phyloP scores from a whole-genome alignment of 2,797 vertebrate species.

The Danionella dracula region DNA sequence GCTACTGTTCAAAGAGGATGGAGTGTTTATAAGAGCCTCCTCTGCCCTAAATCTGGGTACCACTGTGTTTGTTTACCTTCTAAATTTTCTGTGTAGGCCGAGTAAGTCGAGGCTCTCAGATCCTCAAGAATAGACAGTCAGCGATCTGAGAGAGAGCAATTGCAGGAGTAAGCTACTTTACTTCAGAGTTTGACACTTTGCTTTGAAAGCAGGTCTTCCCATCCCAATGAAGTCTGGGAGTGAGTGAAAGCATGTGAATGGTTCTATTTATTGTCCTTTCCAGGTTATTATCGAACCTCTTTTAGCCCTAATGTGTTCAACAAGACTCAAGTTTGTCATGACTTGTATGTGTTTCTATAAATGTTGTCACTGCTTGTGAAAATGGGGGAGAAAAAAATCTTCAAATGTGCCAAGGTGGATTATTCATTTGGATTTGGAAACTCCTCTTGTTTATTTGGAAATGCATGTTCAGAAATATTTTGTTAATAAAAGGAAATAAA shows the following conservation, averaged over 20 bases:
- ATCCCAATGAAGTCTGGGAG: slow-evolving; percentile 15
- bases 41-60: slow-evolving; percentile 49
- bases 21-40: slow-evolving; percentile 24
- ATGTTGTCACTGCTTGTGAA: slow-evolving; percentile 18
- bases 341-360: slow-evolving; percentile 16
- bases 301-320: not conserved
- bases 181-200: slow-evolving; percentile 26
- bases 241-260: slow-evolving; percentile 18
- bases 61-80: slow-evolving; percentile 25
- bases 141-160: slow-evolving; percentile 2
- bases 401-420: slow-evolving; percentile 57
- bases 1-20: slow-evolving; percentile 8
- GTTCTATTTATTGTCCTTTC: slow-evolving; percentile 15
- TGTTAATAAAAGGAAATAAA: slow-evolving; percentile 52
- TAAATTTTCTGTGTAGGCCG: not conserved
- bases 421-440: slow-evolving; percentile 50
- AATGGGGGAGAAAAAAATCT: slow-evolving; percentile 21
- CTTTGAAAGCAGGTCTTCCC: slow-evolving; percentile 37
- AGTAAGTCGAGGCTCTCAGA: not conserved
- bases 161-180: not conserved
- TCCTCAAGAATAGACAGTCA: slow-evolving; percentile 12
- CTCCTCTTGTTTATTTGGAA: slow-evolving; percentile 41
- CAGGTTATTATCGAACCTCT: not conserved
- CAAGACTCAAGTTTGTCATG: slow-evolving; percentile 16
- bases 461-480: slow-evolving; percentile 73